These are phyloP conservation scores for Drosophila melanosoma DNA, from an alignment of 2,888 invertebrate genomes.

Conservation along the genomic window DNA sequence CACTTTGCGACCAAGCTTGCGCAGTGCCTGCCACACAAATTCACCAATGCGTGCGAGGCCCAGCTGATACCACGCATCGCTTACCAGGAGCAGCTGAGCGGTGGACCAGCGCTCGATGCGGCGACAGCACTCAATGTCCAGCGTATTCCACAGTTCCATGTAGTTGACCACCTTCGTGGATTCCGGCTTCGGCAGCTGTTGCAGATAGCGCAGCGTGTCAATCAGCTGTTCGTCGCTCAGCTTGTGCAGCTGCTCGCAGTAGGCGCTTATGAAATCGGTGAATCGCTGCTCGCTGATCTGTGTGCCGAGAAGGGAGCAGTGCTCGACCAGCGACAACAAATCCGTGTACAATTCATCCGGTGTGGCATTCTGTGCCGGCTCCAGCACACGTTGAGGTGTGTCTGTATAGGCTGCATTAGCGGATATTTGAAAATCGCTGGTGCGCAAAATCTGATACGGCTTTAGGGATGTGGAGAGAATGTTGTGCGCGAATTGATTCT, in stretches of 20 bases:
- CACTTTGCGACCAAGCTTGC: conserved; percentile 87
- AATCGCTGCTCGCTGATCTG: conserved; percentile 78
- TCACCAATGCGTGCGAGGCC: conserved; percentile 86
- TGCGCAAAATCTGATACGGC: conserved; percentile 73
- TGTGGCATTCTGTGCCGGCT: conserved; percentile 17
- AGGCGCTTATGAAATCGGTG: conserved; percentile 65
- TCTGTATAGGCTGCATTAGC: neutral
- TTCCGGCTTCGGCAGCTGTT: conserved; percentile 86
- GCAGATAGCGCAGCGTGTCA: conserved; percentile 86
- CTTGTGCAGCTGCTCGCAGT: conserved; percentile 86
- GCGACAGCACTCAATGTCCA: conserved; percentile 88
- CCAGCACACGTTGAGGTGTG: conserved; percentile 36
- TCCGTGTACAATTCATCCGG: conserved; percentile 57
- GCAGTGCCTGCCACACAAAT: conserved; percentile 86
- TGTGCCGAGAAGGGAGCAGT: conserved; percentile 61
- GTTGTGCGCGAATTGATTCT: conserved; percentile 82
- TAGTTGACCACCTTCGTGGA: conserved; percentile 87
- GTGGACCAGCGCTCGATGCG: conserved; percentile 86
- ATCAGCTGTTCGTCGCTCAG: conserved; percentile 87
- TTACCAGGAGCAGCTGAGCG: conserved; percentile 87
- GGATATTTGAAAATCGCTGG: neutral
- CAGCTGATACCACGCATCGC: conserved; percentile 88
- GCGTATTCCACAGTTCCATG: conserved; percentile 88
- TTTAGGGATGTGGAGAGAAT: conserved; percentile 74
- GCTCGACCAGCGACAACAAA: conserved; percentile 66